Evolutionary conservation across 2,797 vertebrate species (phyloP).

Genomic region (Channa striata): DNA sequence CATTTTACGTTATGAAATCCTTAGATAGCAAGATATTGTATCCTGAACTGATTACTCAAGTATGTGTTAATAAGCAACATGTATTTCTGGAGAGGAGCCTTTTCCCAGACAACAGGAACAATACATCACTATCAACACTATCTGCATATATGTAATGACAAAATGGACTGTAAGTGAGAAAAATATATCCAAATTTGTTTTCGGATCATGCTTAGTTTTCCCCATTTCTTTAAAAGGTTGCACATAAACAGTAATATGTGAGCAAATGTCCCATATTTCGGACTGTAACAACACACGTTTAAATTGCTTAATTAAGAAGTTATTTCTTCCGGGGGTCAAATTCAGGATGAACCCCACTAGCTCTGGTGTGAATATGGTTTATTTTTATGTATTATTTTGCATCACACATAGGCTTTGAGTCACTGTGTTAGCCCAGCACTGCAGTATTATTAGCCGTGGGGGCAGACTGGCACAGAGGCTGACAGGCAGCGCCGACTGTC

Average conservation of each 20-base stretch:
- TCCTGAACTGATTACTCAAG: neutral
- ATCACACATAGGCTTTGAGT: conserved; percentile 1
- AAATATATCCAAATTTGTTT: neutral
- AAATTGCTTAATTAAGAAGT: conserved; percentile 7
- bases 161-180: neutral
- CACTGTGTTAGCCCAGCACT: conserved; percentile 1
- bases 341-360: conserved; percentile 1
- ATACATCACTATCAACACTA: neutral
- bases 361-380: conserved; percentile 8
- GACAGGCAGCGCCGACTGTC: neutral
- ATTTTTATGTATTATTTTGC: too few relatives aligned
- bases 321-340: neutral
- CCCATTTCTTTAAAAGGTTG: neutral
- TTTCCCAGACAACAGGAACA: neutral
- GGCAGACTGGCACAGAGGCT: neutral
- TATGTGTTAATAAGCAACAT: neutral
- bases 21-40: neutral
- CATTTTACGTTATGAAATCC: neutral
- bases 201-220: neutral
- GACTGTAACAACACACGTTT: neutral
- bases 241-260: too few relatives aligned
- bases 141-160: neutral
- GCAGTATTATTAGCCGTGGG: conserved; percentile 37
- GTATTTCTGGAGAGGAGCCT: neutral
- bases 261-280: neutral